phyloP scores from a whole-genome alignment of 2,888 invertebrate genomes.

The Subacronicta megacephala region DNA sequence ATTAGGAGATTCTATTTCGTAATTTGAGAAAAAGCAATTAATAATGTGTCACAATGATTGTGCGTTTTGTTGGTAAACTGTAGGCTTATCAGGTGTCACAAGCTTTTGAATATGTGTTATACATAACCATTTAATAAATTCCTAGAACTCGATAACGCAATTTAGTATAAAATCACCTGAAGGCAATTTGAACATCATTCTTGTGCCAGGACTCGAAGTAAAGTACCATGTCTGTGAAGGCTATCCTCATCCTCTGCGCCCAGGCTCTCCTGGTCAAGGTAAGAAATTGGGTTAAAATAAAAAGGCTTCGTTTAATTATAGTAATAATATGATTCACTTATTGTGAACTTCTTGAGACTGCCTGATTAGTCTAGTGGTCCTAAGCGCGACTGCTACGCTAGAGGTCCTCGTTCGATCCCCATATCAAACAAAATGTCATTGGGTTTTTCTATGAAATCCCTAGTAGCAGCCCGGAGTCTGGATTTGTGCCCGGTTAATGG shows the following conservation, averaged over 20 bases:
- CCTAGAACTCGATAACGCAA: conserved; percentile 1
- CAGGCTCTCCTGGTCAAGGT: conserved; percentile 49
- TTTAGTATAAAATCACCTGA: conserved; percentile 14
- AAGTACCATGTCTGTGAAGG: conserved; percentile 60
- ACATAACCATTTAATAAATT: conserved; percentile 3
- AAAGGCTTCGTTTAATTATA: no score
- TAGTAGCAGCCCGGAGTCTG: no score
- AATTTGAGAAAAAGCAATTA: neutral
- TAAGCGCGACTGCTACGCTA: no score
- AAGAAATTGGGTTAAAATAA: no score
- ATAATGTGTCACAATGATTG: neutral
- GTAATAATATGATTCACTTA: no score
- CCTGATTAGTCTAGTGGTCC: no score
- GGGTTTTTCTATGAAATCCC: no score
- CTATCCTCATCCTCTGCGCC: conserved; percentile 59
- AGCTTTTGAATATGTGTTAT: conserved; percentile 13
- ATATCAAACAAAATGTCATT: no score
- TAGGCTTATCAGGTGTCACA: conserved; percentile 21
- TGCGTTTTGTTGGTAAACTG: conserved; percentile 23
- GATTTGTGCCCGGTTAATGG: no score
- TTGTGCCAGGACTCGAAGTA: conserved; percentile 23
- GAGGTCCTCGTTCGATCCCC: no score
- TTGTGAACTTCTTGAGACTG: no score
- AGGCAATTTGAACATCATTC: conserved; percentile 19
- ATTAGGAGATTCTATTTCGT: neutral